Evolutionary conservation across 2,888 invertebrate species (phyloP).

Genomic region (Nasonovia ribisnigri): DNA sequence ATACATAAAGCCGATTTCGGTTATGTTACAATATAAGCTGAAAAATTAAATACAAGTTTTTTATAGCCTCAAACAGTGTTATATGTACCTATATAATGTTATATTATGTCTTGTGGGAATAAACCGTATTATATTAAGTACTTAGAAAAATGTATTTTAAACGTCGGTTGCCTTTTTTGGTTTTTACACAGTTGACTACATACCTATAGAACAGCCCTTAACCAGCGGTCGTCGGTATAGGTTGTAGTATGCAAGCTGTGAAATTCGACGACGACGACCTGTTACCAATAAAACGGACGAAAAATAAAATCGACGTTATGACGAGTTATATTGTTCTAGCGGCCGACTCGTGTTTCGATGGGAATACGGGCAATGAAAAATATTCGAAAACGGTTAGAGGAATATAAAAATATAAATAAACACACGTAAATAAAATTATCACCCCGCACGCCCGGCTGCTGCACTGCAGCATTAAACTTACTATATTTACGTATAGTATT

Average conservation of each 20-base stretch:
- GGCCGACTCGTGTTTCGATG: constrained; percentile 44
- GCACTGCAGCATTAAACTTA: not conserved
- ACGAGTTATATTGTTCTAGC: constrained; percentile 35
- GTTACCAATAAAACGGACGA: constrained; percentile 18
- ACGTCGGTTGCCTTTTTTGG: not conserved
- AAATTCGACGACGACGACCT: constrained; percentile 27
- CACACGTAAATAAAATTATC: not conserved
- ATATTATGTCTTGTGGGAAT: constrained; percentile 24
- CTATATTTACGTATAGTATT: too few species aligned
- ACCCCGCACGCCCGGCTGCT: not conserved
- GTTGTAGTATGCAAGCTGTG: not conserved
- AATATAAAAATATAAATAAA: constrained; percentile 32
- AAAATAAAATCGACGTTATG: constrained; percentile 37
- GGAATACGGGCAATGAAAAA: constrained; percentile 35
- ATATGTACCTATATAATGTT: not conserved
- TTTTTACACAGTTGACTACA: constrained; percentile 23
- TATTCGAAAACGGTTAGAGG: constrained; percentile 36
- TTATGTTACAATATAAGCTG: not conserved
- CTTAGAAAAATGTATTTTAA: not conserved
- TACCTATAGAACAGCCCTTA: not conserved
- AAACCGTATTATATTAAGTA: not conserved
- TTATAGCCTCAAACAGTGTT: constrained; percentile 1
- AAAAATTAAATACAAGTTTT: constrained; percentile 24
- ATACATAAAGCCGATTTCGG: not conserved
- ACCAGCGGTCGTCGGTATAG: not conserved